phyloP scores from a whole-genome alignment of 2,888 invertebrate genomes.

The Myopa tessellatipennis region DNA sequence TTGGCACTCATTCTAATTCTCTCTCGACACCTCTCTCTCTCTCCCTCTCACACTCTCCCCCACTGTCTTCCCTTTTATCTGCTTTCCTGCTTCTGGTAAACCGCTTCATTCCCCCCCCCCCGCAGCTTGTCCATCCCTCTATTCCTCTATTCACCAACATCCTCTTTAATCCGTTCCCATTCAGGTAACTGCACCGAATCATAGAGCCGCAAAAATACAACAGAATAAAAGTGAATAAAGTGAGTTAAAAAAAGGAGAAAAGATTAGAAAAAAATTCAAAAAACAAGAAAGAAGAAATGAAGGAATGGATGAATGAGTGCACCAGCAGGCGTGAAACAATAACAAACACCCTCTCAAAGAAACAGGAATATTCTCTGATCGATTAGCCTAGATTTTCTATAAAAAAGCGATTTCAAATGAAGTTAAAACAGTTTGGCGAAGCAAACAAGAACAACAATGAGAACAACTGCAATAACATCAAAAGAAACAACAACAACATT shows the following conservation, averaged over 20 bases:
- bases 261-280: background rate
- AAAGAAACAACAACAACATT: background rate
- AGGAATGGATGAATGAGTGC: background rate
- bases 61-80: background rate
- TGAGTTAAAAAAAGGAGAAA: no score
- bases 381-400: constrained; percentile 53
- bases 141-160: background rate
- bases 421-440: background rate
- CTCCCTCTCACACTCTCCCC: background rate
- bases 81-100: background rate
- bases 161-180: constrained; percentile 16
- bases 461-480: background rate
- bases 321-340: background rate
- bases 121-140: background rate
- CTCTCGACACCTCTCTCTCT: background rate
- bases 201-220: background rate
- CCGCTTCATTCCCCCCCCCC: background rate
- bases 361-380: constrained; percentile 44
- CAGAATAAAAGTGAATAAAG: background rate
- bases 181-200: background rate
- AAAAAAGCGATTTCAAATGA: constrained; percentile 31
- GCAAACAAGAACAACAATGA: background rate
- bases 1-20: background rate
- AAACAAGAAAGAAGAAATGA: constrained; percentile 3
- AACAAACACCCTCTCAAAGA: background rate